Base-by-base conservation (phyloP, 2,888 invertebrate genomes). In the Hydroisotoma schaefferi region DNA sequence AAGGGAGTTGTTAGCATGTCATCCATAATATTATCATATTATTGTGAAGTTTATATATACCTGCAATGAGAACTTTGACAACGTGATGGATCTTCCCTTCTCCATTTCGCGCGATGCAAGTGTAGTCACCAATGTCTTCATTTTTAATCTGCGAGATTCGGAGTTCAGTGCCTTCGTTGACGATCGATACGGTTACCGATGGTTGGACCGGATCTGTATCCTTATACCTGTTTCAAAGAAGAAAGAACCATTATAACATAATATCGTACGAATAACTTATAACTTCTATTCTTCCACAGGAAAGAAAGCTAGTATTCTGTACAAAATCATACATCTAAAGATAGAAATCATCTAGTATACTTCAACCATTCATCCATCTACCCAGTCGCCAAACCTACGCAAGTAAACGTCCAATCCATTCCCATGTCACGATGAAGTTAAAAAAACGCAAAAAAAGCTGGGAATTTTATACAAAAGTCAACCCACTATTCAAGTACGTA, bases 1-100 rank as follows among this genome's bases (percentile, higher is more conserved):
- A 6, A 22, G 20, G 25, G 46, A 46, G 23, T 46, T 48, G 48
- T 48, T 48, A 48, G 29, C 48, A 48, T 48, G 26, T 48, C 48
- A 48, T 48, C 48, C 15, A n/a, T 10, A 22, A n/a, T 12, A 48
- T 48, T 48, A 28, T 27, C 48, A 48, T 48, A 48, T 49, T 49
- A 18, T 28, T 49, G 4, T 12, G 20, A 49, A 15, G 12, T 10
- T 43, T 20, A 43, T 6, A 43, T 6, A 43, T 72, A 83, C 84
- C 94, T 75, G 95, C 95, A 77, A 95, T 91, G 79, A 95, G 91
- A 77, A 97, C 92, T 77, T 94, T 85, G 73, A 94, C 93, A 67
- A 92, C 92, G 79, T 95, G 94, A 75, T 93, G 92, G 75, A 94
- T 92, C 80, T 93, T 91, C 18, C 95, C 95, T 81, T 95, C 94